phyloP scores from a whole-genome alignment of 2,888 invertebrate genomes.

The Chrysolina haemoptera region DNA sequence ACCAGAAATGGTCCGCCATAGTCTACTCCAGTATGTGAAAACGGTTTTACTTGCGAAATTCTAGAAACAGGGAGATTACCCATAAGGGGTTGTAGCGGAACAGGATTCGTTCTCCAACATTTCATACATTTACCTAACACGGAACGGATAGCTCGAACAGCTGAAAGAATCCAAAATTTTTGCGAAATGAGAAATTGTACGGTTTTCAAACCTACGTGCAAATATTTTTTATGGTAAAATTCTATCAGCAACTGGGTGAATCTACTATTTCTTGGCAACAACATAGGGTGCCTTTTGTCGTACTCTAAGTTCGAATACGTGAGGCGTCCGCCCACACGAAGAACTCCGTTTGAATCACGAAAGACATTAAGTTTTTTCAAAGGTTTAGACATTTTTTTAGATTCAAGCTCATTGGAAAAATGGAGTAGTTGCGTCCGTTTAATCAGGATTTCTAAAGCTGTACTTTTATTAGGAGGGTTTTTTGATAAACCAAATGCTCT shows the following conservation, averaged over 20 bases:
- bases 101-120: neutral
- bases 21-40: too few relatives aligned
- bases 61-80: too few relatives aligned
- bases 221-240: too few relatives aligned
- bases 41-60: too few relatives aligned
- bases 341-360: neutral
- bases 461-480: neutral
- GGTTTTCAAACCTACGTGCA: neutral
- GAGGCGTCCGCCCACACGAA: neutral
- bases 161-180: neutral
- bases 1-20: constrained; percentile 38
- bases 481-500: neutral
- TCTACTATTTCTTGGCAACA: too few relatives aligned
- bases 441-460: neutral
- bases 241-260: too few relatives aligned
- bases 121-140: neutral
- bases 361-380: neutral
- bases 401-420: neutral
- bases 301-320: neutral
- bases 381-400: neutral
- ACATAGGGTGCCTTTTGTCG: too few relatives aligned
- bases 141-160: neutral
- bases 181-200: neutral
- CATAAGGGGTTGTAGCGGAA: neutral
- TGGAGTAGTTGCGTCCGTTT: neutral